phyloP scores from a whole-genome alignment of 2,113 vertebrate genomes.

The Salvelinus namaycush region DNA sequence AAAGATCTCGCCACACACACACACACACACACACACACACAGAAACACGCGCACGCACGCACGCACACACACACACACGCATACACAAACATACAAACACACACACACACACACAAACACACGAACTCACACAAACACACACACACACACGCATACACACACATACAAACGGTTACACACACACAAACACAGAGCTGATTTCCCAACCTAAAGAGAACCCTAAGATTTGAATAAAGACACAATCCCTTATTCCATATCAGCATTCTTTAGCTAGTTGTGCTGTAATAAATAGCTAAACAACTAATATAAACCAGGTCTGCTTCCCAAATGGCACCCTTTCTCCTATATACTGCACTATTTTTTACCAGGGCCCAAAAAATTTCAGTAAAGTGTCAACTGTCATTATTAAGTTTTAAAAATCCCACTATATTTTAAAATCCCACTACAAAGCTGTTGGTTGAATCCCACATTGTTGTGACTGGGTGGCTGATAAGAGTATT shows the following conservation, averaged over 20 bases:
- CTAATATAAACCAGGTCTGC: no score
- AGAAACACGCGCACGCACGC: no score
- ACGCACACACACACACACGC: no score
- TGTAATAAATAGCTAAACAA: background rate
- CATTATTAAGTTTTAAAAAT: conserved; percentile 19
- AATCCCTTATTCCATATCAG: conserved; percentile 5
- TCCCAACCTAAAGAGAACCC: background rate
- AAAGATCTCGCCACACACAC: conserved; percentile 31
- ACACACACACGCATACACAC: no score
- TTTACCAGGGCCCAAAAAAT: no score
- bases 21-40: background rate
- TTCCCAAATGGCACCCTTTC: no score
- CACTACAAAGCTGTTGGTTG: conserved; percentile 4
- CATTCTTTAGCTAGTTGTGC: background rate
- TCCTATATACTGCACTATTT: no score
- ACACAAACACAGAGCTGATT: conserved; percentile 23
- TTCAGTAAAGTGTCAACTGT: conserved; percentile 24
- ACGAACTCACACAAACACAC: no score
- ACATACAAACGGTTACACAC: background rate
- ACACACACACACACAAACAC: conserved; percentile 16
- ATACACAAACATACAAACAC: background rate
- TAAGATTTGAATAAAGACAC: conserved; percentile 9
- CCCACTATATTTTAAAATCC: background rate
- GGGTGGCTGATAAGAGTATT: conserved; percentile 23
- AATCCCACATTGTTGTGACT: conserved; percentile 49